phyloP scores from a whole-genome alignment of 1,140 invertebrate genomes.

The Ostrea denselamellosa region DNA sequence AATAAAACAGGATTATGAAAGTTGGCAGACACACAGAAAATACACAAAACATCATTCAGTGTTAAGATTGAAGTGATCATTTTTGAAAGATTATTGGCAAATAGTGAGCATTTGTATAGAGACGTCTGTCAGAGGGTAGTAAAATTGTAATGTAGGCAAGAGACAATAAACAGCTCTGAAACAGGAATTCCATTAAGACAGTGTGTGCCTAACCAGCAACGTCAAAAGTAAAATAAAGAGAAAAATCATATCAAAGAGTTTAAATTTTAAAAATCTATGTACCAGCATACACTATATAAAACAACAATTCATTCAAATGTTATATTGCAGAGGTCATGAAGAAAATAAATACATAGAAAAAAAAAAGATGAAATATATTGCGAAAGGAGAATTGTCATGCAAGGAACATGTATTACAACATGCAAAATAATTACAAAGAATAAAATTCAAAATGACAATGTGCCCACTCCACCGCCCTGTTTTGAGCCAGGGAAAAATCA shows the following conservation, averaged over 20 bases:
- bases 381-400: background rate
- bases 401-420: background rate
- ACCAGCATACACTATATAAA: too few relatives aligned
- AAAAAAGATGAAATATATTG: background rate
- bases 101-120: conserved; percentile 10
- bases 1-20: conserved; percentile 25
- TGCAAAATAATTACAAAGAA: background rate
- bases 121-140: background rate
- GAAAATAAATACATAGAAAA: background rate
- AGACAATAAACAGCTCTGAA: background rate
- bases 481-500: background rate
- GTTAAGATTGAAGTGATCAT: conserved; percentile 22
- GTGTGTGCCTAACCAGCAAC: background rate
- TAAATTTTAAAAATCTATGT: too few relatives aligned
- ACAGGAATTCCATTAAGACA: background rate
- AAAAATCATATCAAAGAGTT: background rate
- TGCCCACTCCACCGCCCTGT: conserved; percentile 31
- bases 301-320: background rate
- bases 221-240: background rate
- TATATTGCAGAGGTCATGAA: background rate
- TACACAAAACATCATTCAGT: background rate
- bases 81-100: conserved; percentile 36
- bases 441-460: conserved; percentile 1
- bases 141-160: background rate
- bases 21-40: conserved; percentile 28